A percentile compares a stretch with the other conserved stretches of the same genome.
Evolutionary conservation across 2,888 invertebrate genomes (phyloP).

Genomic region (Coelopa pilipes): DNA sequence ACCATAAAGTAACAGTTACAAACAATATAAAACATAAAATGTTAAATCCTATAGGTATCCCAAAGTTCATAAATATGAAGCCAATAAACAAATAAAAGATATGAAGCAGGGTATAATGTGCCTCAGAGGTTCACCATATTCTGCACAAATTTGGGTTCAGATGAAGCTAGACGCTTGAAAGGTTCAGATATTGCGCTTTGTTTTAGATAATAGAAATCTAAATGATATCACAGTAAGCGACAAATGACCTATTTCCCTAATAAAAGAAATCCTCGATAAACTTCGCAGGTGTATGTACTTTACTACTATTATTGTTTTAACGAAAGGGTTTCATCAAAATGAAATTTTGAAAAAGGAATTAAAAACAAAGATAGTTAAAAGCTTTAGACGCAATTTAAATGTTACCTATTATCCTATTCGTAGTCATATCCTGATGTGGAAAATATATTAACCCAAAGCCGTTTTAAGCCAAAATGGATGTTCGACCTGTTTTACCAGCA

Average conservation of each 20-base stretch:
- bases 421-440: too few relatives aligned
- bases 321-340: too few relatives aligned
- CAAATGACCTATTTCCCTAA: neutral
- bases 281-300: neutral
- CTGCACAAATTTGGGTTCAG: neutral
- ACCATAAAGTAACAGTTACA: neutral
- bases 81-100: conserved; percentile 7
- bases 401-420: too few relatives aligned
- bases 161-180: neutral
- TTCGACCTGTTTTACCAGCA: too few relatives aligned
- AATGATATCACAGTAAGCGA: neutral
- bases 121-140: neutral
- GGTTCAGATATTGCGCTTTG: neutral
- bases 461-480: too few relatives aligned
- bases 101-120: conserved; percentile 2
- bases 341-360: too few relatives aligned
- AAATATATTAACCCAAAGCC: too few relatives aligned
- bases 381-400: too few relatives aligned
- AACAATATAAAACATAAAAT: neutral
- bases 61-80: conserved; percentile 1
- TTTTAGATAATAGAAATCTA: neutral
- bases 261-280: neutral
- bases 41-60: conserved; percentile 10
- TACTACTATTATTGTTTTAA: neutral
- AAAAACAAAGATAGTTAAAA: too few relatives aligned